Conservation (phyloP, 1,140 invertebrate genomes). For the Homalodisca vitripennis region DNA sequence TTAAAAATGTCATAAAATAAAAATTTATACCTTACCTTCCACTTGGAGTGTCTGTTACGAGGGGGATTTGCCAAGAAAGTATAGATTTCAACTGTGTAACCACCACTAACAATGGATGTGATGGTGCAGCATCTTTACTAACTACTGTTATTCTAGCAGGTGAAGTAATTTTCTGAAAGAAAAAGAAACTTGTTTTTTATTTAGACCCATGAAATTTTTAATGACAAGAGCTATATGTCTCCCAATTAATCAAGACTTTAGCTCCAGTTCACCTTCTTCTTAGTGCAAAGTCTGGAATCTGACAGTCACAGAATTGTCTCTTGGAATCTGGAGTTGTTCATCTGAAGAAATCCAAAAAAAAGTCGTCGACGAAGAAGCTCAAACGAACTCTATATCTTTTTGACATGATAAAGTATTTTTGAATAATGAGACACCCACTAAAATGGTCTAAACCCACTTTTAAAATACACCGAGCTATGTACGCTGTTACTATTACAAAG, state of each 20-base stretch:
- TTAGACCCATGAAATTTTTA: no score
- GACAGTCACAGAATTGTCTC: no score
- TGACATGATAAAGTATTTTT: neutral
- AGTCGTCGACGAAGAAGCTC: no score
- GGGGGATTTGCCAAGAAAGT: constrained; percentile 1
- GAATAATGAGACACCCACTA: neutral
- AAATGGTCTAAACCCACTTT: neutral
- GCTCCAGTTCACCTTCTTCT: no score
- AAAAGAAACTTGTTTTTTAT: no score
- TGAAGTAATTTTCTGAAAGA: neutral
- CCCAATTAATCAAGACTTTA: no score
- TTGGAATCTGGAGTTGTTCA: no score
- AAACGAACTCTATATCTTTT: neutral
- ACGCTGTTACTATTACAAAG: no score
- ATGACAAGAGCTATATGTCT: neutral
- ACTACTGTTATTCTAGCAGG: neutral
- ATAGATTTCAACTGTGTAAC: constrained; percentile 11
- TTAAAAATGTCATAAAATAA: no score
- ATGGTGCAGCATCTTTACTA: neutral
- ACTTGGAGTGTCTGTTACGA: neutral
- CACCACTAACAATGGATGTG: neutral
- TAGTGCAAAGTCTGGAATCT: no score
- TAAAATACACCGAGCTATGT: neutral
- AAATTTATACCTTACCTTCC: constrained; percentile 6
- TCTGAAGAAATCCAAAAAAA: no score